A percentile compares a stretch with the other conserved stretches of the same genome.
Conservation (phyloP, 2,797 vertebrate genomes). For the Sparus aurata region DNA sequence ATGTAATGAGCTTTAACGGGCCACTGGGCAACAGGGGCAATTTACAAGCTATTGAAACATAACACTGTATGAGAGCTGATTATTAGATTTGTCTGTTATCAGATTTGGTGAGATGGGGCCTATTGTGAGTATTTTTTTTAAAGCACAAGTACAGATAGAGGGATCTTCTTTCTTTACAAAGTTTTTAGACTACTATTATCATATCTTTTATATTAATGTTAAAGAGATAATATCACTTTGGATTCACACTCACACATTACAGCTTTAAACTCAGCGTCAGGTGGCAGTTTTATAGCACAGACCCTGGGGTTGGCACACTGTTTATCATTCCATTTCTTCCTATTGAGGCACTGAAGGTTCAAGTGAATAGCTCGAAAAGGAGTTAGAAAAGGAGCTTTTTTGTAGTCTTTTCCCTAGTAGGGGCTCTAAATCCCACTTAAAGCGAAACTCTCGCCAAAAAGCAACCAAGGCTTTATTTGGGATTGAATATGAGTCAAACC, state of each 20-base stretch:
- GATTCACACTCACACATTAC: slow-evolving; percentile 33
- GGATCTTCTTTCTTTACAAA: neutral
- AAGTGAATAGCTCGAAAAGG: slow-evolving; percentile 49
- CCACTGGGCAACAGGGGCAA: neutral
- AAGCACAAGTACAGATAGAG: slow-evolving; percentile 2
- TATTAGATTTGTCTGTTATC: slow-evolving; percentile 48
- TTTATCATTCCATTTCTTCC: slow-evolving; percentile 39
- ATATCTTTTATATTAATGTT: slow-evolving; percentile 9
- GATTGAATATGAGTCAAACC: too few species aligned
- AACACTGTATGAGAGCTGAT: slow-evolving; percentile 14
- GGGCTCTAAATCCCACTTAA: slow-evolving; percentile 38
- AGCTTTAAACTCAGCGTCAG: slow-evolving; percentile 27
- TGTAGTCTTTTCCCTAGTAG: slow-evolving; percentile 26
- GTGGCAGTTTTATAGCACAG: slow-evolving; percentile 25
- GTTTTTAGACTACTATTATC: neutral
- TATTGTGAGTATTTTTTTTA: neutral
- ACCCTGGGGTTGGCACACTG: slow-evolving; percentile 38
- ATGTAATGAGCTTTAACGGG: slow-evolving; percentile 65
- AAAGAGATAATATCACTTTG: slow-evolving; percentile 11
- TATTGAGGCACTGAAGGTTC: slow-evolving; percentile 9
- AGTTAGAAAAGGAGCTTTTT: slow-evolving; percentile 56
- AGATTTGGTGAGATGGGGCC: slow-evolving; percentile 48
- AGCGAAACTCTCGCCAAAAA: too few species aligned
- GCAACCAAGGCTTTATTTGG: too few species aligned
- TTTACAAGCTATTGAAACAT: slow-evolving; percentile 41